Evolutionary conservation across 1,140 invertebrate species (phyloP).

Genomic region (Nephotettix cincticeps): DNA sequence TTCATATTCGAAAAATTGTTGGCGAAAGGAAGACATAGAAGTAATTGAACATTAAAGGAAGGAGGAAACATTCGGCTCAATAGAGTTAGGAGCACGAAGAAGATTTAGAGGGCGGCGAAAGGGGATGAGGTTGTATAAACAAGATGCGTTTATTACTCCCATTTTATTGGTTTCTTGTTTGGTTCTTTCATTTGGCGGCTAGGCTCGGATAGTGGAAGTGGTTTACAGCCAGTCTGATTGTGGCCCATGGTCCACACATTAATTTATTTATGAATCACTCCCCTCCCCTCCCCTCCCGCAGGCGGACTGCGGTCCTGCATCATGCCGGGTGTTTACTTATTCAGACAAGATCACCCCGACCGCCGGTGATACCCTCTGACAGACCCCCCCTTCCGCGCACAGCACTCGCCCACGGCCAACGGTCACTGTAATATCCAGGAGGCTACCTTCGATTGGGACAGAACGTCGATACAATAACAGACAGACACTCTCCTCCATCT

Average conservation of each 20-base stretch:
- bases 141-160: slow-evolving; percentile 17
- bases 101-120: neutral
- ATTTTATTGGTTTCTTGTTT: slow-evolving; percentile 21
- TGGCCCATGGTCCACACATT: slow-evolving; percentile 7
- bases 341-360: slow-evolving; percentile 1
- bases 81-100: neutral
- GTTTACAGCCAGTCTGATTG: slow-evolving; percentile 3
- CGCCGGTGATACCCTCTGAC: neutral
- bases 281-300: neutral
- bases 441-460: no score
- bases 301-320: neutral
- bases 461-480: no score
- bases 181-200: slow-evolving; percentile 8
- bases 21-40: no score
- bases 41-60: no score
- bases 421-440: no score
- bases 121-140: slow-evolving; percentile 8
- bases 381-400: neutral
- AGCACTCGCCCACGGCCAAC: no score
- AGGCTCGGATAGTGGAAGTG: neutral
- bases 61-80: neutral
- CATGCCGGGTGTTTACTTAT: neutral
- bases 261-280: slow-evolving; percentile 31
- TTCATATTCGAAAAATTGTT: no score
- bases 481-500: no score